phyloP scores from a whole-genome alignment of 2,888 invertebrate genomes.

The Brenthis hecate region DNA sequence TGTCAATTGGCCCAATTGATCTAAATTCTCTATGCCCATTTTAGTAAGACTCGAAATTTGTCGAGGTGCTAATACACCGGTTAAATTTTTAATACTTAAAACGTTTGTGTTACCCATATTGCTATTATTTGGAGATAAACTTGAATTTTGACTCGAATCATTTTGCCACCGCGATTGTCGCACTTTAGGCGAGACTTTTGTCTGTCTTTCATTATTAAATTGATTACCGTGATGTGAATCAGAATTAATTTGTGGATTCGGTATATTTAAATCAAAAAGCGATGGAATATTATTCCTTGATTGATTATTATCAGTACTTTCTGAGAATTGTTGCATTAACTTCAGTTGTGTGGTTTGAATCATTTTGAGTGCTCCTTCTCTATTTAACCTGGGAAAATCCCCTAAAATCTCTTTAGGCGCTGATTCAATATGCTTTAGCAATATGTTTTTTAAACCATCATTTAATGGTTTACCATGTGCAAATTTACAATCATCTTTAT shows the following conservation, averaged over 20 bases:
- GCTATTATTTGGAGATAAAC: slow-evolving; percentile 58
- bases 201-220: slow-evolving; percentile 64
- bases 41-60: slow-evolving; percentile 83
- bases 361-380: slow-evolving; percentile 87
- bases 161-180: slow-evolving; percentile 79
- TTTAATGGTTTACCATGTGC: slow-evolving; percentile 94
- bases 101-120: slow-evolving; percentile 62
- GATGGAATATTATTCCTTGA: slow-evolving; percentile 68
- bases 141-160: slow-evolving; percentile 61
- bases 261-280: slow-evolving; percentile 74
- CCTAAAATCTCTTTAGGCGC: slow-evolving; percentile 95
- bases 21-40: slow-evolving; percentile 84
- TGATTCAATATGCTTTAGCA: slow-evolving; percentile 91
- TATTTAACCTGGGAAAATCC: slow-evolving; percentile 91
- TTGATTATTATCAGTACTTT: slow-evolving; percentile 58
- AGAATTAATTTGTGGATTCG: slow-evolving; percentile 61
- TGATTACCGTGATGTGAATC: slow-evolving; percentile 58
- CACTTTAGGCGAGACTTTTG: slow-evolving; percentile 72
- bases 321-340: slow-evolving; percentile 71
- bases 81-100: slow-evolving; percentile 82
- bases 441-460: slow-evolving; percentile 86
- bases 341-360: slow-evolving; percentile 73
- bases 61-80: slow-evolving; percentile 79
- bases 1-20: slow-evolving; percentile 83
- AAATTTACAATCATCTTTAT: slow-evolving; percentile 94